A percentile compares a stretch with the other conserved stretches of the same genome.
Evolutionary conservation across 2,113 vertebrate species (phyloP).

Genomic region (Empidonax traillii): DNA sequence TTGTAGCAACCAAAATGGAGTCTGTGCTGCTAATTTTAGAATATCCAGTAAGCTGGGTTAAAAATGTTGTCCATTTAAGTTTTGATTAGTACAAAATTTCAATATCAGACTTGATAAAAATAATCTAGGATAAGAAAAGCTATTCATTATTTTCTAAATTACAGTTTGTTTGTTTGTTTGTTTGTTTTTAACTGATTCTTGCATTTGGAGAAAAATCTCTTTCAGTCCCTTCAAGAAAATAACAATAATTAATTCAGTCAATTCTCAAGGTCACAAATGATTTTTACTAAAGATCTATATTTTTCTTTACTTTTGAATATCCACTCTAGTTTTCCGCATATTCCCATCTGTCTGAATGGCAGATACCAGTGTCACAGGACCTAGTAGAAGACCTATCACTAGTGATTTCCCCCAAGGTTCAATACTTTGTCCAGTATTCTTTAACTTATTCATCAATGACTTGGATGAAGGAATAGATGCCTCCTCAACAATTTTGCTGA

Average conservation of each 20-base stretch:
- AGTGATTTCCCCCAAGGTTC: not conserved
- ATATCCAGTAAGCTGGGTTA: not conserved
- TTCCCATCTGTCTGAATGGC: not conserved
- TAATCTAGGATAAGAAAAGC: not conserved
- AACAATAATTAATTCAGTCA: not conserved
- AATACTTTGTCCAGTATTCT: not conserved
- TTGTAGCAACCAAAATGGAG: not conserved
- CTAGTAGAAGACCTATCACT: no score
- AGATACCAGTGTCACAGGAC: not conserved
- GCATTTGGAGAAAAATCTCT: not conserved
- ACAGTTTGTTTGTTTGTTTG: not conserved
- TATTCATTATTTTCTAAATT: not conserved
- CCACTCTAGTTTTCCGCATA: not conserved
- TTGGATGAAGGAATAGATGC: not conserved
- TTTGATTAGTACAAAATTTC: not conserved
- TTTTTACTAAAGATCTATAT: not conserved
- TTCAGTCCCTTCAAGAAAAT: not conserved
- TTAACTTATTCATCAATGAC: not conserved
- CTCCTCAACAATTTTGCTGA: not conserved
- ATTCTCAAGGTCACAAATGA: not conserved
- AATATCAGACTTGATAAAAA: not conserved
- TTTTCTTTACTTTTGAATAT: not conserved
- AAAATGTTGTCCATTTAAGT: not conserved
- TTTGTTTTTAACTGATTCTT: not conserved
- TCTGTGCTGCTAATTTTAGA: not conserved